These are phyloP conservation scores for Chiloscyllium punctatum DNA, from an alignment of 2,797 vertebrate species.

Conservation along the genomic window DNA sequence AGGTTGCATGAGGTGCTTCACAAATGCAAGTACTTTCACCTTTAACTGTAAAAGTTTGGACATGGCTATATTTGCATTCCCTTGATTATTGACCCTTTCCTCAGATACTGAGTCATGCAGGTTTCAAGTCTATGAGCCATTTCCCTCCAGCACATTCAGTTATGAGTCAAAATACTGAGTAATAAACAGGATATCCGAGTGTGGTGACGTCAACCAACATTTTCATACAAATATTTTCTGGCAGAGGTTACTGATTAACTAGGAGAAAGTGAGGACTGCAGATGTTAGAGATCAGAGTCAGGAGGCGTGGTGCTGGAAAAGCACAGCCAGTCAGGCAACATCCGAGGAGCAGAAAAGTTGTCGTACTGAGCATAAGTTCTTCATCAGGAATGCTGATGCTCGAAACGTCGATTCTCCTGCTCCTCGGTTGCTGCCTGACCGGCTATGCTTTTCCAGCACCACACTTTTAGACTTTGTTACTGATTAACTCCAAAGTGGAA, in stretches of 20 bases:
- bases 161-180: not conserved
- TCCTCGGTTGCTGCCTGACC: no score
- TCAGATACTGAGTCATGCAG: not conserved
- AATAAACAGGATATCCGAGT: not conserved
- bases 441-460: no score
- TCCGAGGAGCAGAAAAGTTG: no score
- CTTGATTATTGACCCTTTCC: not conserved
- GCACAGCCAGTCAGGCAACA: no score
- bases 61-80: not conserved
- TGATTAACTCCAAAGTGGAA: not conserved
- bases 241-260: not conserved
- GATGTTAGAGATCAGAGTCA: no score
- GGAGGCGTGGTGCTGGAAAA: no score
- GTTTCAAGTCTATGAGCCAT: not conserved
- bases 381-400: no score
- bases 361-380: no score
- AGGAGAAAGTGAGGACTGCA: no score
- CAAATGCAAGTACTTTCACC: not conserved
- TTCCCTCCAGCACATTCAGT: not conserved
- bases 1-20: not conserved
- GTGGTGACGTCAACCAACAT: not conserved
- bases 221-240: not conserved
- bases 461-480: not conserved
- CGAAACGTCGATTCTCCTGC: no score
- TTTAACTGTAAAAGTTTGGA: not conserved